A percentile compares a stretch with the other conserved stretches of the same genome.
These are phyloP conservation scores for Ascidia mentula DNA, from an alignment of 23 tunicate species.

Conservation along the genomic window DNA sequence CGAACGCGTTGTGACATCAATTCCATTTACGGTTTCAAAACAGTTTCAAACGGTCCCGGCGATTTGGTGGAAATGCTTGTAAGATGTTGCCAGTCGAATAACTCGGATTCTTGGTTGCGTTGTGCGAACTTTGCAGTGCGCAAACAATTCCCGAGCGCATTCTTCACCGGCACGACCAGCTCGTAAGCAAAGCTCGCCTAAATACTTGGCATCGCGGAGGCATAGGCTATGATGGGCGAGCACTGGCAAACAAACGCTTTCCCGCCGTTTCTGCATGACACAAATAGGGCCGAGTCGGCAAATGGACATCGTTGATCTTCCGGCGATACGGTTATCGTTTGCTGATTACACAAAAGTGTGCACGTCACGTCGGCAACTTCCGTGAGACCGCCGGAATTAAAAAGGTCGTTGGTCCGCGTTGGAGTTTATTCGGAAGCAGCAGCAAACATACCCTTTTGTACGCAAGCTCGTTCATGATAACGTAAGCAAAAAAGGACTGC, in stretches of 20 bases:
- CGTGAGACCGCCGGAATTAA: background rate
- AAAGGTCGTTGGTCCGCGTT: background rate
- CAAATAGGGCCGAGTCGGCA: background rate
- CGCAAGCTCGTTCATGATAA: background rate
- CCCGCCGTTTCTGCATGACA: too few species aligned
- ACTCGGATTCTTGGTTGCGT: background rate
- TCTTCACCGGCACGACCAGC: background rate
- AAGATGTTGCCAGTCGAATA: background rate
- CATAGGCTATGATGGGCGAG: background rate
- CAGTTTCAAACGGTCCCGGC: background rate
- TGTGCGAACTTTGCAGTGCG: background rate
- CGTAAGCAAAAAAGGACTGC: background rate
- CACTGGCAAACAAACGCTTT: too few species aligned
- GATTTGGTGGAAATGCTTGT: background rate
- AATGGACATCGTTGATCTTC: background rate
- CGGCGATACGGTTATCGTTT: constrained; percentile 3
- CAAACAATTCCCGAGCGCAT: background rate
- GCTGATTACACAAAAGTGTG: background rate
- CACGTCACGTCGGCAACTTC: too few species aligned
- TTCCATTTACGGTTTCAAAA: background rate
- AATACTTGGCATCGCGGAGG: background rate
- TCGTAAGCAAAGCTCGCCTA: background rate
- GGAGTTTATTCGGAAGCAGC: background rate
- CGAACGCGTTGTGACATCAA: background rate
- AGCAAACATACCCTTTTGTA: constrained; percentile 7